Evolutionary conservation across 2,888 invertebrate species (phyloP), one percentile per base, ranked within the genome.

Genomic region (Spisula solida): DNA sequence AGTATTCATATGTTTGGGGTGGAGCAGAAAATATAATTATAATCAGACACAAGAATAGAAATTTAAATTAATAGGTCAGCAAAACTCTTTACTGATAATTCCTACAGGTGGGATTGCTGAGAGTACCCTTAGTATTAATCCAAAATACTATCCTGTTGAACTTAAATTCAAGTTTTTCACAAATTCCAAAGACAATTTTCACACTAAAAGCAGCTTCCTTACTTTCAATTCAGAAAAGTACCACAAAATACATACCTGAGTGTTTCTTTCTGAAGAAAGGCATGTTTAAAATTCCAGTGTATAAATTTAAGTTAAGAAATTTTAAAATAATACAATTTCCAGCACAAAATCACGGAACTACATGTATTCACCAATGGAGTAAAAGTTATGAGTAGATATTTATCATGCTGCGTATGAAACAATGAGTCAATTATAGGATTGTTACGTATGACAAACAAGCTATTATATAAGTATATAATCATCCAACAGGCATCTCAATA

Each of bases 191-290:
- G 8, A 41, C 41, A 41, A 5, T 41, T 41, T 41, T 41, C 4
- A 41, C 41, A 41, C 8, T 41, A n/a, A n/a, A n/a, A n/a, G n/a
- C n/a, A n/a, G n/a, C n/a, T n/a, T n/a, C n/a, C n/a, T n/a, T n/a
- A n/a, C n/a, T n/a, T n/a, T n/a, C n/a, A n/a, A n/a, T n/a, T n/a
- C n/a, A n/a, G n/a, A n/a, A n/a, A n/a, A n/a, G n/a, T n/a, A 41
- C 41, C 41, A 16, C 6, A 75, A 14, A 31, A 31, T 34, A 75
- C 75, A 20, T 75, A 75, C 75, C 75, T 34, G 75, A 34, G 31
- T 31, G 34, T 34, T 75, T 75, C 75, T 75, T 75, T 75, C 31
- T 75, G 31, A 75, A 75, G 75, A 75, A 75, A 75, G 75, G 75
- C 75, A 75, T 75, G 0, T 75, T 75, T 31, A 34, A 34, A 60